Evolutionary conservation across 2,888 invertebrate genomes (phyloP), one percentile per base, ranked within the genome.

Genomic region (Trichopoda pennipes): DNA sequence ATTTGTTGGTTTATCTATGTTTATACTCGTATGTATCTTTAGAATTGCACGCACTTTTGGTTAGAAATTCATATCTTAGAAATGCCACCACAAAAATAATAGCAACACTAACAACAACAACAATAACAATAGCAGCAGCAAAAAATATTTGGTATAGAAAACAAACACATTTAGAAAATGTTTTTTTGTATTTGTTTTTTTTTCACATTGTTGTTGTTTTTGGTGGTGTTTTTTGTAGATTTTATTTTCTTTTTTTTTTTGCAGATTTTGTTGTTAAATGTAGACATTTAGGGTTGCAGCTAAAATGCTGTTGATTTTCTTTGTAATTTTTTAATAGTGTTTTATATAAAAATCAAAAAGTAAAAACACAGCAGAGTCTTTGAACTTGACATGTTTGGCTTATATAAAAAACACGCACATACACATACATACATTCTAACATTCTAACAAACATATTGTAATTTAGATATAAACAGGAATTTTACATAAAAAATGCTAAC

Each of bases 351-450:
- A 49, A 47, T n/a, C 9, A 49, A 49, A 49, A 49, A 55, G 53
- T 10, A 38, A 44, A 64, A 56, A 55, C 60, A 53, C 51, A 79
- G 14, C 63, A 68, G 60, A 74, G 73, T 80, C 73, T 80, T 80
- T 80, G 74, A 80, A 80, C 79, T 80, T 80, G 79, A 80, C 79
- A 80, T 80, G 73, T 74, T 80, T 80, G 68, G 73, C 61, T 80
- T 80, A 68, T 69, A 66, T 79, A 70, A 38, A 51, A 49, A 76
- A 19, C 17, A 28, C 6, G 28, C 42, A 32, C 61, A 73, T n/a
- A 53, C 28, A 10, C 1, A 70, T 16, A 35, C 10, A 58, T 19
- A 51, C 14, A 10, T 8, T n/a, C n/a, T n/a, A n/a, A n/a, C n/a
- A n/a, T n/a, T n/a, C n/a, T 35, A 7, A 21, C 21, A 42, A 19